These are phyloP conservation scores for Apomyelois bistriatella DNA, from an alignment of 2,888 invertebrate species.

Conservation along the genomic window DNA sequence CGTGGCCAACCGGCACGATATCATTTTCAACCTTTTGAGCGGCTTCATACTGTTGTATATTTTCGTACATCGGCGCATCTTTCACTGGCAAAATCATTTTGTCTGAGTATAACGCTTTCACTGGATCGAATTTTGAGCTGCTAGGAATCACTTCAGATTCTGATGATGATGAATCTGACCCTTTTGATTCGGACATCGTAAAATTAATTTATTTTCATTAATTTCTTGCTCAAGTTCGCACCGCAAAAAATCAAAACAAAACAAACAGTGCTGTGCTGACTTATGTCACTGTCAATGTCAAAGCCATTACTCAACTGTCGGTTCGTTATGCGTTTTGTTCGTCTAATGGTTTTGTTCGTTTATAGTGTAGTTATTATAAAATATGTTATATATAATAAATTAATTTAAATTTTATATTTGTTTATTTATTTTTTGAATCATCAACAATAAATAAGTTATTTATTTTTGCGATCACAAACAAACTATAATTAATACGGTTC, in stretches of 20 bases:
- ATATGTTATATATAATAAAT: no score
- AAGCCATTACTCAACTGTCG: no score
- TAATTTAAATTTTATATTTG: no score
- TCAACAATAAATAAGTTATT: no score
- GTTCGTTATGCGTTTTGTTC: no score
- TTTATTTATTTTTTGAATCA: no score
- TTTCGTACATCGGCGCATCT: constrained; percentile 83
- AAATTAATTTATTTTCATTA: not conserved
- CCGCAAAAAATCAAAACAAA: not conserved
- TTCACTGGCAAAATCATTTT: constrained; percentile 76
- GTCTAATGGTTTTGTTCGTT: no score
- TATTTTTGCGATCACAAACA: not conserved
- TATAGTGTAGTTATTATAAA: no score
- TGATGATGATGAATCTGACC: constrained; percentile 59
- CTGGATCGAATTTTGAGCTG: constrained; percentile 82
- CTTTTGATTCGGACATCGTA: constrained; percentile 46
- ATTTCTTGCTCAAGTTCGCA: not conserved
- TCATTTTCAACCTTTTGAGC: constrained; percentile 31
- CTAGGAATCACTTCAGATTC: constrained; percentile 64
- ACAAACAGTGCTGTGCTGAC: not conserved
- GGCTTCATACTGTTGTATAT: constrained; percentile 81
- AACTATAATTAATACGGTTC: not conserved
- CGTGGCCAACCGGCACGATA: constrained; percentile 49
- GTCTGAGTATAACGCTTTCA: constrained; percentile 83
- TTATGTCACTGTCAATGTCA: no score